Evolutionary conservation across 2,888 invertebrate genomes (phyloP).

Genomic region (Calameuta filiformis): DNA sequence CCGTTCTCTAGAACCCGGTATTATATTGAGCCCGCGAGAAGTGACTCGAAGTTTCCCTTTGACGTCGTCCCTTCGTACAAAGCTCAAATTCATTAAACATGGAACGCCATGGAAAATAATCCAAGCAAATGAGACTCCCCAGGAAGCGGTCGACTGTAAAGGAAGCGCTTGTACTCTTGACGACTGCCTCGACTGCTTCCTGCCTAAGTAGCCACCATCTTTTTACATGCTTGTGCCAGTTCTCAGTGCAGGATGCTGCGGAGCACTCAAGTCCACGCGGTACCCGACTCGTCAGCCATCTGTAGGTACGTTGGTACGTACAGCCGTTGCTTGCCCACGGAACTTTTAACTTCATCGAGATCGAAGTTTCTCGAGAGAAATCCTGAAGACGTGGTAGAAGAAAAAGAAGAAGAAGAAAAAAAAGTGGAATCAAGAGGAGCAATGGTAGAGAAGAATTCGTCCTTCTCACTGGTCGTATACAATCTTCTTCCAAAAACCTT

Average conservation of each 20-base stretch:
- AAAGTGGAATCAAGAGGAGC: neutral
- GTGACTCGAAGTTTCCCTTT: neutral
- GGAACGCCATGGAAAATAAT: neutral
- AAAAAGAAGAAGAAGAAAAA: neutral
- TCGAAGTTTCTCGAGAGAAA: neutral
- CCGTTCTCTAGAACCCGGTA: neutral
- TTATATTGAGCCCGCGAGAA: neutral
- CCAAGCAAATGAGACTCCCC: neutral
- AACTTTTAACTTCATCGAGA: neutral
- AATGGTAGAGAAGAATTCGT: neutral
- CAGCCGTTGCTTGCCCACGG: neutral
- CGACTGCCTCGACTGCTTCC: neutral
- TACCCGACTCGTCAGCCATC: neutral
- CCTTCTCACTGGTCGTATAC: neutral
- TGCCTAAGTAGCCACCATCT: neutral
- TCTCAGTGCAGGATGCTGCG: neutral
- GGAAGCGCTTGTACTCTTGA: neutral
- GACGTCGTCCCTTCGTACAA: neutral
- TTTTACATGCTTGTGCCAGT: neutral
- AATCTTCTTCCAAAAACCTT: neutral
- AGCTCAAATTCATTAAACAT: neutral
- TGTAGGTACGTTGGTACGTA: neutral
- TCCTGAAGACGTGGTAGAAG: neutral
- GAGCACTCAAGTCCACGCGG: neutral
- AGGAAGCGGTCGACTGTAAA: neutral